Evolutionary conservation across 2,113 vertebrate genomes (phyloP).

Genomic region (Phaethornis superciliosus): DNA sequence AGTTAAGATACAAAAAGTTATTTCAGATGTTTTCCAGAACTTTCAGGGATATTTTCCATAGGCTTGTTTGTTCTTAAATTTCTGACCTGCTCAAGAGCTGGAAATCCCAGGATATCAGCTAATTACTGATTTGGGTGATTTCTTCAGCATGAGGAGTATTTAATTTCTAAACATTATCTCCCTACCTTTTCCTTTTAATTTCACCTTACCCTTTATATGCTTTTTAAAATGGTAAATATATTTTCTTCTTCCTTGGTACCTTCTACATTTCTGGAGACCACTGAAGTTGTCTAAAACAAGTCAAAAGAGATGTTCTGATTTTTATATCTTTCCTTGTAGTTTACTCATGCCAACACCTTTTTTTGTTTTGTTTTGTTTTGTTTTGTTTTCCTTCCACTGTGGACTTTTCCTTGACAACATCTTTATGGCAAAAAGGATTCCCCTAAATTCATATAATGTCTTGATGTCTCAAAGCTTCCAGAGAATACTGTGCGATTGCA

Average conservation of each 20-base stretch:
- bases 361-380: no score
- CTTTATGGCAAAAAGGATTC: neutral
- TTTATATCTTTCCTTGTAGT: neutral
- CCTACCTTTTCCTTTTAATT: neutral
- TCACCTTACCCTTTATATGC: neutral
- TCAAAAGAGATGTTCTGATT: neutral
- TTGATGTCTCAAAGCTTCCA: neutral
- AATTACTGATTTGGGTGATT: neutral
- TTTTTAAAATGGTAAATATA: neutral
- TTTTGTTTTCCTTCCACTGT: neutral
- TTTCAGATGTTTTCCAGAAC: neutral
- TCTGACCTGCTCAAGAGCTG: neutral
- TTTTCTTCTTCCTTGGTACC: neutral
- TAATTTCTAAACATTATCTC: neutral
- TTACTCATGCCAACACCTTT: neutral
- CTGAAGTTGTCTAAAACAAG: neutral
- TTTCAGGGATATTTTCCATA: neutral
- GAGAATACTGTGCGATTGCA: neutral
- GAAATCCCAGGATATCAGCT: neutral
- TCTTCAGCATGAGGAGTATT: neutral
- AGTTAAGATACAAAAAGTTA: neutral
- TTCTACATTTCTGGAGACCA: neutral
- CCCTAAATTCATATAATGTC: neutral
- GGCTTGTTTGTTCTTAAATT: neutral
- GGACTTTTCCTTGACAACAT: neutral